Conservation (phyloP, 2,113 vertebrate genomes). For the Bothrops jararaca region DNA sequence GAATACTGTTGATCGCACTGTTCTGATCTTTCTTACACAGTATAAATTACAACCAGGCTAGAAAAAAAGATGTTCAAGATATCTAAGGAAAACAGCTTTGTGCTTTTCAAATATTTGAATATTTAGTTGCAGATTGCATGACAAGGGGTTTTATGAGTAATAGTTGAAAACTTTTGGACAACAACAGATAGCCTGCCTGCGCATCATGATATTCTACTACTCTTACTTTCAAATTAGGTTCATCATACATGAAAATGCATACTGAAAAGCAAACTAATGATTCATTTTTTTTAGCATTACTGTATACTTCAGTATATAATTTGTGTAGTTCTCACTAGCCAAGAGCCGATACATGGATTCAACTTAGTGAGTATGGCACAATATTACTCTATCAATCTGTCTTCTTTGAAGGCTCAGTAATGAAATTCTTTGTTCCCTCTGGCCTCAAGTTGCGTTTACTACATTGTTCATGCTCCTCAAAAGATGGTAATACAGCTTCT, state of each 20-base stretch:
- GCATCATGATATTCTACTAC: background rate
- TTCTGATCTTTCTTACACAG: background rate
- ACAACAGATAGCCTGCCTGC: background rate
- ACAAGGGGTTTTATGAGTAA: background rate
- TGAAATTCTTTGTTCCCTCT: background rate
- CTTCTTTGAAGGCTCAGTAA: background rate
- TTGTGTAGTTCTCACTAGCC: background rate
- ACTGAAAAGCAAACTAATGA: background rate
- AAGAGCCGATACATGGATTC: background rate
- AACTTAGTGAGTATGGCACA: background rate
- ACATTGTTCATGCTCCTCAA: background rate
- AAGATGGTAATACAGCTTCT: background rate
- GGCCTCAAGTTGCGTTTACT: background rate
- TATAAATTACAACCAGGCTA: background rate
- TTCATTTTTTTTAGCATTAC: background rate
- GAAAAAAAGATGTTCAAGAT: background rate
- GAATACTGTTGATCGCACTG: background rate
- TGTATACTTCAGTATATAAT: background rate
- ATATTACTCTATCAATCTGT: background rate
- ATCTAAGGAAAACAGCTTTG: background rate
- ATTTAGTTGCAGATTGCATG: background rate
- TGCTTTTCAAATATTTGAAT: background rate
- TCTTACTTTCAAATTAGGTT: background rate
- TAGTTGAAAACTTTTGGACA: background rate
- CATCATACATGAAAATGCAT: too few species aligned